Conservation (phyloP, 2,113 vertebrate species). For the Pedetes capensis region DNA sequence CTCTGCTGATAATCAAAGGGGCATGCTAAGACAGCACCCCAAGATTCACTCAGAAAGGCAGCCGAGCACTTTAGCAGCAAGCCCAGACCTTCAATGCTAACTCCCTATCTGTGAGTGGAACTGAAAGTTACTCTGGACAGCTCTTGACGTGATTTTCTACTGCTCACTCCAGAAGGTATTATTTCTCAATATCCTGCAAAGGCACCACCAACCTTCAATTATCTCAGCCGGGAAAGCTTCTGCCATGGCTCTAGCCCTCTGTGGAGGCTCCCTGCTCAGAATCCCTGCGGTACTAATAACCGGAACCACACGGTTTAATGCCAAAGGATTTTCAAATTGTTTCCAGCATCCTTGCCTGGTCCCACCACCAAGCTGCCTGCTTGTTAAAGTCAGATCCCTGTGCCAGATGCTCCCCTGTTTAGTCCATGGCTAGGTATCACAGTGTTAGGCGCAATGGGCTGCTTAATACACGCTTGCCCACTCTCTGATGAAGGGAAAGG, state of each 20-base stretch:
- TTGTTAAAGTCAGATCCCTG: background rate
- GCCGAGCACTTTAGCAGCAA: background rate
- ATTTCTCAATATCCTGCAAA: slow-evolving; percentile 36
- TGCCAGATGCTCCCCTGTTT: background rate
- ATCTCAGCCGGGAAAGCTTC: background rate
- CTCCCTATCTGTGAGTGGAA: background rate
- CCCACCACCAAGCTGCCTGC: background rate
- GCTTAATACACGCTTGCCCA: background rate
- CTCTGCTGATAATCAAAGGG: background rate
- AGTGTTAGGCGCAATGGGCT: background rate
- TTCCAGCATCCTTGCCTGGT: background rate
- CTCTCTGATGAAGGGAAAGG: background rate
- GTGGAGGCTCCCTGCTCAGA: background rate
- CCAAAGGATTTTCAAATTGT: background rate
- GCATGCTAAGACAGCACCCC: too few species aligned
- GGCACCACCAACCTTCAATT: background rate
- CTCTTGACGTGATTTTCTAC: slow-evolving; percentile 38
- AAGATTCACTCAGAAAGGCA: background rate
- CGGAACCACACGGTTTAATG: background rate
- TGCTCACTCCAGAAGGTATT: background rate
- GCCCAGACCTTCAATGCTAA: background rate
- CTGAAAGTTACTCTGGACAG: background rate
- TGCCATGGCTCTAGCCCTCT: background rate
- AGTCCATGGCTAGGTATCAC: background rate
- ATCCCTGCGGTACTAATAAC: background rate